Percentiles rank a stretch among this genome's conserved stretches.
Evolutionary conservation across 2,113 vertebrate genomes (phyloP).

Genomic region (Cyanoramphus novaezelandiae): DNA sequence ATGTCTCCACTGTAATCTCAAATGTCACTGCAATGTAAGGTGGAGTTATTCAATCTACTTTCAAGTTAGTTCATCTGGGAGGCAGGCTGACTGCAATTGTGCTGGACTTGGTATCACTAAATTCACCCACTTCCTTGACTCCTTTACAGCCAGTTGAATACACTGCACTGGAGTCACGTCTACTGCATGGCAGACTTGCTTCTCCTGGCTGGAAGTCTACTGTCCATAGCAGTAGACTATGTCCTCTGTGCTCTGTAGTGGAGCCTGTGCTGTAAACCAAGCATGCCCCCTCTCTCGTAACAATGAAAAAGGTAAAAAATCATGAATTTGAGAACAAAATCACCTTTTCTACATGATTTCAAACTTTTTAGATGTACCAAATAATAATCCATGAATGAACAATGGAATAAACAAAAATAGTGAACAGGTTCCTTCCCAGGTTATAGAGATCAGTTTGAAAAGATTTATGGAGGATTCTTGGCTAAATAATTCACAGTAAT

Average conservation of each 20-base stretch:
- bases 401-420: not conserved
- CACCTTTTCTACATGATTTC: not conserved
- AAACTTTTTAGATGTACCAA: not conserved
- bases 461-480: not conserved
- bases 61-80: not conserved
- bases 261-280: accelerated
- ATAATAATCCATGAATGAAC: slow-evolving; percentile 16
- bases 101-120: not conserved
- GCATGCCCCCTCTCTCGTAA: not conserved
- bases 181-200: not conserved
- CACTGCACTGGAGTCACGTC: not conserved
- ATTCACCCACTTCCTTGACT: not conserved
- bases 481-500: slow-evolving; percentile 18
- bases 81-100: not conserved
- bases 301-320: not conserved
- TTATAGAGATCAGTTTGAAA: slow-evolving; percentile 20
- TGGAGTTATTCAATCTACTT: not conserved
- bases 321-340: not conserved
- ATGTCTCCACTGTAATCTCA: not conserved
- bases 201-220: not conserved
- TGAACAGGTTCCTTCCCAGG: slow-evolving; percentile 17
- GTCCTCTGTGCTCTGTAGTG: not conserved
- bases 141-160: not conserved
- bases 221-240: not conserved
- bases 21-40: not conserved